phyloP scores from a whole-genome alignment of 2,797 vertebrate genomes.

The Florisuga fusca region DNA sequence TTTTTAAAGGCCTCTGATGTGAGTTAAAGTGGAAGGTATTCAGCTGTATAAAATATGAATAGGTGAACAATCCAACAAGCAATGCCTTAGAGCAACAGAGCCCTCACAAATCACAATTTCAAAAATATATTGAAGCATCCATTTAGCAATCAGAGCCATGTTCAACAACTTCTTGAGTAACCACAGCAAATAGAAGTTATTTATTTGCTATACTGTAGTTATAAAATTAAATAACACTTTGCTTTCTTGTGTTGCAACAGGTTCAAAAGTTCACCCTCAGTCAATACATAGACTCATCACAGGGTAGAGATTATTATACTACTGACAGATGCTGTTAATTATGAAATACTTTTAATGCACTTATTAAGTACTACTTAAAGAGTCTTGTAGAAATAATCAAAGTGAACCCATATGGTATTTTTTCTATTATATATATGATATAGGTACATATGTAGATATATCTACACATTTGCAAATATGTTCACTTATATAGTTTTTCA shows the following conservation, averaged over 20 bases:
- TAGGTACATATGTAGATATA: neutral
- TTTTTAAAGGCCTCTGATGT: slow-evolving; percentile 69
- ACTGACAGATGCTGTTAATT: slow-evolving; percentile 63
- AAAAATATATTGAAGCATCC: slow-evolving; percentile 62
- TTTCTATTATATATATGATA: neutral
- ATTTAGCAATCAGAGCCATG: slow-evolving; percentile 68
- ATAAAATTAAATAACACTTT: slow-evolving; percentile 73
- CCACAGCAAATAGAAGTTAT: slow-evolving; percentile 68
- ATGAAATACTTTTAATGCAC: slow-evolving; percentile 55
- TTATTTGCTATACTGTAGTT: slow-evolving; percentile 74
- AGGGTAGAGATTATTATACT: slow-evolving; percentile 17
- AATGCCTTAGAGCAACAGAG: slow-evolving; percentile 45
- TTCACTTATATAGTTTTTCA: neutral
- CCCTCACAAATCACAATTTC: slow-evolving; percentile 75
- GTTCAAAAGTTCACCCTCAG: slow-evolving; percentile 78
- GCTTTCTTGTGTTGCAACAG: slow-evolving; percentile 67
- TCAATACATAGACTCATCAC: slow-evolving; percentile 61
- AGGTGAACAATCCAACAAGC: slow-evolving; percentile 66
- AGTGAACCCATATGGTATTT: neutral
- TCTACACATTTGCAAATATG: neutral
- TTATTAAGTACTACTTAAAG: slow-evolving; percentile 27
- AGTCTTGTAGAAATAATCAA: neutral
- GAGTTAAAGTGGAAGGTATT: slow-evolving; percentile 62
- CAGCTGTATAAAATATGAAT: slow-evolving; percentile 71
- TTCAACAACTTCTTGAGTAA: slow-evolving; percentile 71